Evolutionary conservation across 2,888 invertebrate genomes (phyloP).

Genomic region (Acheta domesticus): DNA sequence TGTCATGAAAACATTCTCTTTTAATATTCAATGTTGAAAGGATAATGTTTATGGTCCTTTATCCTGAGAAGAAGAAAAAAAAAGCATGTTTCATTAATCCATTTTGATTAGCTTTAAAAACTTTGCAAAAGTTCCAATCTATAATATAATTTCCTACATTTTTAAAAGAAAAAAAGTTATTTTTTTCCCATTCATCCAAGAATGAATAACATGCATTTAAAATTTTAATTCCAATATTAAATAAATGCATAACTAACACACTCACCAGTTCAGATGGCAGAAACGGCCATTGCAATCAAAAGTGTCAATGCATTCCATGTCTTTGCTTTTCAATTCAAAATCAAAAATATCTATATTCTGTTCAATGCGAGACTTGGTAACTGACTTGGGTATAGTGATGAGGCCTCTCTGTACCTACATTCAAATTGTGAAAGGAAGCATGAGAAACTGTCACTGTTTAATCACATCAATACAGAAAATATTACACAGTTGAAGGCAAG

Average conservation of each 20-base stretch:
- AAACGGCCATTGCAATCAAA: conserved; percentile 43
- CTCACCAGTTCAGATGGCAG: conserved; percentile 39
- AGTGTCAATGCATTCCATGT: conserved; percentile 42
- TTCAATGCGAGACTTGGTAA: conserved; percentile 44
- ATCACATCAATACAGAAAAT: too few species aligned
- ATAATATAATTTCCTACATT: too few species aligned
- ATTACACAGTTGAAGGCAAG: too few species aligned
- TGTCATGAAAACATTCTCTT: background rate
- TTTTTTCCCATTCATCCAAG: too few species aligned
- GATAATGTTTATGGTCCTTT: background rate
- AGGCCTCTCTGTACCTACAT: conserved; percentile 45
- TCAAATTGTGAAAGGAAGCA: background rate
- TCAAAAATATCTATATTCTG: conserved; percentile 46
- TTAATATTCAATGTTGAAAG: conserved; percentile 18
- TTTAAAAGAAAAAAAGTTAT: too few species aligned
- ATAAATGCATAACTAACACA: too few species aligned
- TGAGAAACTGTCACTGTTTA: too few species aligned
- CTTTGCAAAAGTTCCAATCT: too few species aligned
- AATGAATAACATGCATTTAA: too few species aligned
- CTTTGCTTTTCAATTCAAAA: conserved; percentile 44
- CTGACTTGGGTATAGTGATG: conserved; percentile 48
- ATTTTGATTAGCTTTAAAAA: too few species aligned
- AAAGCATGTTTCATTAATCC: background rate
- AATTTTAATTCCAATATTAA: too few species aligned
- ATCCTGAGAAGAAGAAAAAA: background rate